phyloP scores from a whole-genome alignment of 2,113 vertebrate species.

The Pogona vitticeps region DNA sequence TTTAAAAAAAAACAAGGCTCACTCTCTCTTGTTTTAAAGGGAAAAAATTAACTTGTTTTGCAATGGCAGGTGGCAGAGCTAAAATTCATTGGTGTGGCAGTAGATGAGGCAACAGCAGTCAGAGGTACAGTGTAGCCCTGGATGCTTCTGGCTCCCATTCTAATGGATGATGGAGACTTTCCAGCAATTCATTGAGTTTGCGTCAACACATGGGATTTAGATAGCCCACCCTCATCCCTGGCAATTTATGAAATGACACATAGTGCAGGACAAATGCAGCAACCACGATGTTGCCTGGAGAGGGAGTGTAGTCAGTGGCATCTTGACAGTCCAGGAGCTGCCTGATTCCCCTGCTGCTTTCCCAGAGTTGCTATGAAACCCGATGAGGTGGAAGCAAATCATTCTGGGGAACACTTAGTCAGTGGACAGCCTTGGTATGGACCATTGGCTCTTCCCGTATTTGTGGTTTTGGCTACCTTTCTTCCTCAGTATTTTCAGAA shows the following conservation, averaged over 20 bases:
- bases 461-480: background rate
- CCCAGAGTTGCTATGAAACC: constrained; percentile 23
- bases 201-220: background rate
- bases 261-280: background rate
- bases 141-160: background rate
- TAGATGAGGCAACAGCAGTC: no score
- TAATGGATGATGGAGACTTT: background rate
- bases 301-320: background rate
- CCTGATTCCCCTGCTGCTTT: constrained; percentile 7
- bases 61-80: no score
- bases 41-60: no score
- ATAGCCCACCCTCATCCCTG: background rate
- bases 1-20: no score
- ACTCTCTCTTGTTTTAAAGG: no score
- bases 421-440: constrained; percentile 15
- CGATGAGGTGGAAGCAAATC: constrained; percentile 1
- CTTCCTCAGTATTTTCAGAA: background rate
- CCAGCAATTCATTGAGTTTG: background rate
- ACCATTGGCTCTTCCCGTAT: fast-evolving
- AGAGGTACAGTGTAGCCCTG: no score
- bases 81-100: no score
- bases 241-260: background rate
- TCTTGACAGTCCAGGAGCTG: background rate
- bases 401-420: constrained; percentile 4
- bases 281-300: background rate